These are phyloP conservation scores for Heliocidaris erythrogramma DNA, from an alignment of 35 echinoderm and acorn worm genomes.

Conservation along the genomic window DNA sequence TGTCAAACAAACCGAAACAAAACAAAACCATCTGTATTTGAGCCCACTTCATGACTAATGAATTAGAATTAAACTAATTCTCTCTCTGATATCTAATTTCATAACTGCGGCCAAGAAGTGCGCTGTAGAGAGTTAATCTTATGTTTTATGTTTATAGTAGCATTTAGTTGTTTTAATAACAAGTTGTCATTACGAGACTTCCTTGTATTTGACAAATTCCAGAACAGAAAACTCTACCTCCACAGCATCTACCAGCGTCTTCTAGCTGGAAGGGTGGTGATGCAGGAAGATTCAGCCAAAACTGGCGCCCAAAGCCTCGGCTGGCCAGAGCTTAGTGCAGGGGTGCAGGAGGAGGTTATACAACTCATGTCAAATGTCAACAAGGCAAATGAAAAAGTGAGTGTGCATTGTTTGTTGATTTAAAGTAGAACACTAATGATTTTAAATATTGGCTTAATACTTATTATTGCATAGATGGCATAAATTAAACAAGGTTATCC, in stretches of 20 bases:
- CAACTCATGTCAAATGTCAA: constrained; percentile 68
- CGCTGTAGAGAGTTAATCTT: neutral
- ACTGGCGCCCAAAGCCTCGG: constrained; percentile 45
- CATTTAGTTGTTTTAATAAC: neutral
- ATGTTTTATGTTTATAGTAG: no score
- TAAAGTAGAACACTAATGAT: no score
- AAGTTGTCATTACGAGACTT: neutral
- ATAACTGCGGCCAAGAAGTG: neutral
- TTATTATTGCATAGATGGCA: no score
- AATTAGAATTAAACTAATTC: no score
- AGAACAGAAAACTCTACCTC: constrained; percentile 79
- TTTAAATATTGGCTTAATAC: no score
- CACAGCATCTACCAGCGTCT: constrained; percentile 92
- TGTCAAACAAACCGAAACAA: no score
- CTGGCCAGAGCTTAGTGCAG: constrained; percentile 77
- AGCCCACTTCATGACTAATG: no score
- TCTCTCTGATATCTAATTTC: no score
- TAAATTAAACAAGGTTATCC: no score
- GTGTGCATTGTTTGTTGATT: neutral
- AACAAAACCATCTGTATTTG: no score
- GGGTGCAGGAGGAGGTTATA: constrained; percentile 80
- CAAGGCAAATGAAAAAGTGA: constrained; percentile 79
- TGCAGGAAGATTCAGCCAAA: constrained; percentile 24
- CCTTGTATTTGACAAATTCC: neutral
- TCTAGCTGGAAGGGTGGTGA: constrained; percentile 65